A percentile compares a stretch with the other conserved stretches of the same genome.
Conservation (phyloP, 1,140 invertebrate genomes). For the Trichonephila clavipes region DNA sequence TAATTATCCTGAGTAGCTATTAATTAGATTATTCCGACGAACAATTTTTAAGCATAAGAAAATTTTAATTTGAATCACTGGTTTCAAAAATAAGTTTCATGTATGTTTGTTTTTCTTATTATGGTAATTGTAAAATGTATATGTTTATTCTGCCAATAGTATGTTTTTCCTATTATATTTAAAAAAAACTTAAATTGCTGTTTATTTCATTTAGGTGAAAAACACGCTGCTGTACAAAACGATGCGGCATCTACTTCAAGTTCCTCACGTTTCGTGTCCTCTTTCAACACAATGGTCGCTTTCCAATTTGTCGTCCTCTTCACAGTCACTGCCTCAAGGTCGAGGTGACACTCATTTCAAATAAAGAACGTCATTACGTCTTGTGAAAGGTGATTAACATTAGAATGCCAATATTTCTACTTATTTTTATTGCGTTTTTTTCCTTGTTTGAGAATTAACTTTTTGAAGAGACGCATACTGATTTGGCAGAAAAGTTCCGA, state of each 20-base stretch:
- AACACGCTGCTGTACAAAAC: slow-evolving; percentile 73
- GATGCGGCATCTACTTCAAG: slow-evolving; percentile 67
- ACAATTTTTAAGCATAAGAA: too few species aligned
- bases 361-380: slow-evolving; percentile 9
- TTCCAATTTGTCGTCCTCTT: slow-evolving; percentile 47
- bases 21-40: too few species aligned
- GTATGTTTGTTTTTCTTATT: too few species aligned
- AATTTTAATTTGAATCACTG: too few species aligned
- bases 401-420: not conserved
- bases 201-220: slow-evolving; percentile 50
- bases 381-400: slow-evolving; percentile 5
- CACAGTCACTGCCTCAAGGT: not conserved
- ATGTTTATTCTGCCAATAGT: too few species aligned
- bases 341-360: slow-evolving; percentile 61
- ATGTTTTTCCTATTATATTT: too few species aligned
- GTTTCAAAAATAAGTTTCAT: too few species aligned
- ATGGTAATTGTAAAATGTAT: too few species aligned
- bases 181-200: not conserved
- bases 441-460: not conserved
- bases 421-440: not conserved
- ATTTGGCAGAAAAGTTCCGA: not conserved
- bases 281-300: slow-evolving; percentile 17
- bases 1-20: too few species aligned
- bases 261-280: slow-evolving; percentile 44
- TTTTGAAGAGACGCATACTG: not conserved